Percentiles rank a stretch among this genome's conserved stretches.
Conservation (phyloP, 2,888 invertebrate species). For the Ypsolopha scabrella region DNA sequence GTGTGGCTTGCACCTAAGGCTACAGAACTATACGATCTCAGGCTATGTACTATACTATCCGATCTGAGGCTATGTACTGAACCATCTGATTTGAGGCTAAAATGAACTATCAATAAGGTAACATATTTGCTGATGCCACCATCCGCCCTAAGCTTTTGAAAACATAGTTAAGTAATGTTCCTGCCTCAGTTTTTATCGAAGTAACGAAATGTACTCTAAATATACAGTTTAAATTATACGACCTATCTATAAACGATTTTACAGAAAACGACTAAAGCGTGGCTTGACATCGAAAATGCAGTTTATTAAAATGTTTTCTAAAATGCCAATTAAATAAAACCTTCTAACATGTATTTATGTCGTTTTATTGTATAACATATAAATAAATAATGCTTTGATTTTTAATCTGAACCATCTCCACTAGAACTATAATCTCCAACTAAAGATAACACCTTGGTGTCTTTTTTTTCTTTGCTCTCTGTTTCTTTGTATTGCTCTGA, state of each 20-base stretch:
- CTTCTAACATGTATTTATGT: constrained; percentile 5
- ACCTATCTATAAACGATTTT: not conserved
- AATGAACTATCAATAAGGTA: no score
- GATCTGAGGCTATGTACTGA: no score
- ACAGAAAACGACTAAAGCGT: not conserved
- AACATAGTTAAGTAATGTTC: no score
- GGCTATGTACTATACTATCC: no score
- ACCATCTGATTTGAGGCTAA: no score
- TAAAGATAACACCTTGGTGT: constrained; percentile 19
- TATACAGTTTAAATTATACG: no score
- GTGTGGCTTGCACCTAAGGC: no score
- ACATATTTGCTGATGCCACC: no score
- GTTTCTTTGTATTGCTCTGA: not conserved
- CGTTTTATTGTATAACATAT: constrained; percentile 1
- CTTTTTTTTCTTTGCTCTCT: not conserved
- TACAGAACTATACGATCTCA: no score
- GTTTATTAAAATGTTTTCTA: constrained; percentile 24
- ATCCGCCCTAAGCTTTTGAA: no score
- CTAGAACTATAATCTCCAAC: constrained; percentile 53
- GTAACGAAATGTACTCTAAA: no score
- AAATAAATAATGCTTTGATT: not conserved
- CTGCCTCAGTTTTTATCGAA: no score
- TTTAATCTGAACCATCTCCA: constrained; percentile 36
- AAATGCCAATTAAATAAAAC: constrained; percentile 10
- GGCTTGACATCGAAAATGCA: constrained; percentile 16